Evolutionary conservation across 2,113 vertebrate genomes (phyloP).

Genomic region (Puntigrus tetrazona): DNA sequence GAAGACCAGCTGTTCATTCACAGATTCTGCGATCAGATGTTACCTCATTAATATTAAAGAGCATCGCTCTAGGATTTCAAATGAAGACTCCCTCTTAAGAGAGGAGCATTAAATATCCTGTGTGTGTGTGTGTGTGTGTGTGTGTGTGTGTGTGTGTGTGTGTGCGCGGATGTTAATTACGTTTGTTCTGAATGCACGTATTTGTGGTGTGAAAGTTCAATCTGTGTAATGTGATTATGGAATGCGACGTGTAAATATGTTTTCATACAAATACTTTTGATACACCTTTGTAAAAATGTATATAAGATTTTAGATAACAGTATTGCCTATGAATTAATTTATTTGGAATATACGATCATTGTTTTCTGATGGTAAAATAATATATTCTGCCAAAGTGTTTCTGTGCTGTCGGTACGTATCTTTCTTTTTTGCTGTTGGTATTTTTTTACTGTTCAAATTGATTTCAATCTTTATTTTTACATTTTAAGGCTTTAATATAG

Average conservation of each 20-base stretch:
- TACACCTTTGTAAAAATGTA: conserved; percentile 79
- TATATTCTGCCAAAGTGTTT: conserved; percentile 72
- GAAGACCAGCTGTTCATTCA: conserved; percentile 10
- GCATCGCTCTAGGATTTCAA: conserved; percentile 24
- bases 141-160: conserved; percentile 38
- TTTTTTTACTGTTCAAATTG: conserved; percentile 61
- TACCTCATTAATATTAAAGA: conserved; percentile 30
- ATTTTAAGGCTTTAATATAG: background rate
- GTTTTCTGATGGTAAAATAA: conserved; percentile 69
- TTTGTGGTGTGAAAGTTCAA: conserved; percentile 35
- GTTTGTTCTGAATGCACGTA: background rate
- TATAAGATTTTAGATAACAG: conserved; percentile 80
- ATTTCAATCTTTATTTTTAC: conserved; percentile 12
- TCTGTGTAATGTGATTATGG: conserved; percentile 68
- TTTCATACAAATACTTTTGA: conserved; percentile 79
- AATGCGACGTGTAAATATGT: conserved; percentile 77
- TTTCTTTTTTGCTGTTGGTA: conserved; percentile 56
- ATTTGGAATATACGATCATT: conserved; percentile 73
- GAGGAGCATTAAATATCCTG: conserved; percentile 15
- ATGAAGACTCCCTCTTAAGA: conserved; percentile 6
- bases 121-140: conserved; percentile 43
- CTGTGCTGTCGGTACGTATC: conserved; percentile 63
- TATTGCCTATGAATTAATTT: conserved; percentile 72
- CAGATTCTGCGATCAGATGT: conserved; percentile 19
- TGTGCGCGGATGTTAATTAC: conserved; percentile 30